Conservation (phyloP, 2,888 invertebrate species). For the Pandemis heparana region DNA sequence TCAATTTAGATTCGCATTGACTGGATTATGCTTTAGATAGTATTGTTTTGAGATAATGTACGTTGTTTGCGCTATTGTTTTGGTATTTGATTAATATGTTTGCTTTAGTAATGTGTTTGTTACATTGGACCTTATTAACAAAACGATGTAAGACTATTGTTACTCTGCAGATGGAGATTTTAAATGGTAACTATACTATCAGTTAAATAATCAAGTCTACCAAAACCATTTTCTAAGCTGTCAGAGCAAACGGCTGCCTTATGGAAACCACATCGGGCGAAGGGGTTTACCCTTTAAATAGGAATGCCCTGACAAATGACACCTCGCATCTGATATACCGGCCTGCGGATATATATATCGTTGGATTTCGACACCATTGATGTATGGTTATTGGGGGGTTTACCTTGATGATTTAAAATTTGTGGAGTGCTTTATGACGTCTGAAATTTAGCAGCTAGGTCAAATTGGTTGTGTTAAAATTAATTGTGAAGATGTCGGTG, state of each 20-base stretch:
- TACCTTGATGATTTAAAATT: conserved; percentile 30
- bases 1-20: conserved; percentile 45
- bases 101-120: conserved; percentile 29
- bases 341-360: conserved; percentile 65
- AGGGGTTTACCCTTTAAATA: conserved; percentile 58
- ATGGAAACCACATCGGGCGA: conserved; percentile 17
- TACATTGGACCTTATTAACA: not conserved
- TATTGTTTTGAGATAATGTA: conserved; percentile 45
- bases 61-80: conserved; percentile 31
- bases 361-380: conserved; percentile 51
- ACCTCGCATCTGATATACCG: conserved; percentile 67
- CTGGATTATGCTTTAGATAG: conserved; percentile 50
- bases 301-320: conserved; percentile 65
- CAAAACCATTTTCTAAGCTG: not conserved
- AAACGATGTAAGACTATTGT: not conserved
- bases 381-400: conserved; percentile 25
- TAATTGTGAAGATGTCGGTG: not conserved
- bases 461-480: not conserved
- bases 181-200: not conserved
- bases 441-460: not conserved
- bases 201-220: not conserved
- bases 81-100: conserved; percentile 31
- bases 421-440: conserved; percentile 23
- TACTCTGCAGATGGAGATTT: not conserved
- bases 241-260: conserved; percentile 1